phyloP scores from a whole-genome alignment of 64 coral and sea anemone genomes.

The Stichodactyla helianthus region DNA sequence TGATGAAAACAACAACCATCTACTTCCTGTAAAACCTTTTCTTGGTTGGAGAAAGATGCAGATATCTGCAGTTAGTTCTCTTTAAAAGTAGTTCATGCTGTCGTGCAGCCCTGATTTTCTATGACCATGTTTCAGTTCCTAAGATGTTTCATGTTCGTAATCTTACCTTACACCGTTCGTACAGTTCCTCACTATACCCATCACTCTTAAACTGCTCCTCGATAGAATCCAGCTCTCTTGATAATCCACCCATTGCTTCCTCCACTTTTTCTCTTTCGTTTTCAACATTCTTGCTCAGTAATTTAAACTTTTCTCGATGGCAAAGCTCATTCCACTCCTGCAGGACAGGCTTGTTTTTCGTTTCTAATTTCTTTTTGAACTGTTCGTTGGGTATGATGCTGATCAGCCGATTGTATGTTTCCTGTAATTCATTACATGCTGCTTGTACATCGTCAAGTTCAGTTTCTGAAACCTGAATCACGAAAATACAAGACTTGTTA shows the following conservation, averaged over 20 bases:
- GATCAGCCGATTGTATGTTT: constrained; percentile 55
- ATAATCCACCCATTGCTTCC: constrained; percentile 49
- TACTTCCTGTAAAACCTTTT: too few relatives aligned
- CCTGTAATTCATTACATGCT: constrained; percentile 41
- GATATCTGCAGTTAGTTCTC: too few relatives aligned
- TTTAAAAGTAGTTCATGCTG: too few relatives aligned
- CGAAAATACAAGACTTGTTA: background rate
- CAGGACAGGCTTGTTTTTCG: constrained; percentile 30
- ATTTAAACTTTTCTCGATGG: constrained; percentile 55
- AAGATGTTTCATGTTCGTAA: too few relatives aligned
- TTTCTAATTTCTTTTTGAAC: constrained; percentile 57
- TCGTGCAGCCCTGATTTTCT: too few relatives aligned
- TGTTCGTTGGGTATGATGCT: constrained; percentile 62
- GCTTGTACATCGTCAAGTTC: constrained; percentile 61
- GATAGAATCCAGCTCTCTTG: constrained; percentile 52
- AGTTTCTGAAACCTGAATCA: constrained; percentile 48
- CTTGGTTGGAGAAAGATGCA: too few relatives aligned
- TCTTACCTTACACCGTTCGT: constrained; percentile 64
- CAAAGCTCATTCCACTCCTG: constrained; percentile 83
- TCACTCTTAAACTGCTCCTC: constrained; percentile 40
- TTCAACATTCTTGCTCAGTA: constrained; percentile 38
- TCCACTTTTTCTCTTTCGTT: constrained; percentile 40
- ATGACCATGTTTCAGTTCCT: too few relatives aligned
- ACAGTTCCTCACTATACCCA: constrained; percentile 69
- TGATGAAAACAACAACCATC: too few relatives aligned